Evolutionary conservation across 2,888 invertebrate genomes (phyloP), one percentile per base, ranked within the genome.

Genomic region (Drymonia ruficornis): DNA sequence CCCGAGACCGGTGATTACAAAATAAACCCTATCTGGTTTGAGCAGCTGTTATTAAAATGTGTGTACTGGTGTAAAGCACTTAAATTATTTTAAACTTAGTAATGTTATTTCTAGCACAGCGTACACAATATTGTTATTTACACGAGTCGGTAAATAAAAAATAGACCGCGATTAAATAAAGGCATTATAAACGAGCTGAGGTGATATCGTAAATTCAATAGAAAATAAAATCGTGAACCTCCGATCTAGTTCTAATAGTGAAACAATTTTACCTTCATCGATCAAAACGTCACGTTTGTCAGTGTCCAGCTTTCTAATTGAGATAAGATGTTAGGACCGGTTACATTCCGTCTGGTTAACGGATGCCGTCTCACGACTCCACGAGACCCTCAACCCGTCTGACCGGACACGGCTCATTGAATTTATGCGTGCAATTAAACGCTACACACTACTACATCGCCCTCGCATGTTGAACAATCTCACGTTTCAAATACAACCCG

Each of bases 241-340:
- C 63, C 50, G 59, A 64, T 70, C 62, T 64, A 59, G 66, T 66
- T 66, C 52, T 53, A 56, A 65, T 62, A 67, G 62, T 61, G 56
- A 64, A 68, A 70, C 61, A 67, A 63, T 76, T 73, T 73, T 69
- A 65, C 59, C 57, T 65, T 69, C 68, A 78, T 83, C 78, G 70
- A 83, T 84, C 83, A 80, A 76, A 69, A 67, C 67, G 77, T 78
- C 76, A 68, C 66, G 70, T 76, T 76, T 75, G 74, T 80, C 78
- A 72, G 60, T 78, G 69, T 73, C 74, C 65, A 74, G 79, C 83
- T 86, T 84, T 86, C 86, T 86, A 84, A 84, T 82, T 75, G 75
- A 79, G 79, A 78, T 80, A 79, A 83, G 74, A 66, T 57, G 70
- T 48, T 56, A 63, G 72, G 78, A 80, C 79, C 67, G 63, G 81